Evolutionary conservation across 1,140 invertebrate species (phyloP), one percentile per base, ranked within the genome.

Genomic region (Hermetia illucens): DNA sequence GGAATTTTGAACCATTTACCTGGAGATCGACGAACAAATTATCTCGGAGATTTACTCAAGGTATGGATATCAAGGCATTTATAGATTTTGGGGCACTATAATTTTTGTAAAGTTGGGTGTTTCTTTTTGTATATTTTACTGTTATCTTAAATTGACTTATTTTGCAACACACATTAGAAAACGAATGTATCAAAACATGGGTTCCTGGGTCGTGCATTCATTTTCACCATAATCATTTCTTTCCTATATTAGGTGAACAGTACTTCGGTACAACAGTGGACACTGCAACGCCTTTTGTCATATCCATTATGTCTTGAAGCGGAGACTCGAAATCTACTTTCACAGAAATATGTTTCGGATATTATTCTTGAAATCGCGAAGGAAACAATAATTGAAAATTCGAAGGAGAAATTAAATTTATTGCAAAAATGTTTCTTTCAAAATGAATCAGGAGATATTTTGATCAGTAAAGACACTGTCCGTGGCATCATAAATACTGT

Each of bases 1-100:
- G 62, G 62, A 38, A 50, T 78, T 20, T 53, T 75, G 12, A 64
- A 58, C 24, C 64, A 70, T 44, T 49, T 71, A n/a, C n/a, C n/a
- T n/a, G n/a, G n/a, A n/a, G n/a, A n/a, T n/a, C n/a, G n/a, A n/a
- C n/a, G n/a, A n/a, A n/a, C n/a, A n/a, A n/a, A n/a, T n/a, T n/a
- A n/a, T n/a, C n/a, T n/a, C n/a, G n/a, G n/a, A n/a, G n/a, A 63
- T 2, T 53, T 74, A 10, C 50, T 59, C 29, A 47, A 66, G 58
- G 69, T 71, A 60, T 41, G n/a, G 42, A 44, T n/a, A n/a, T 25
- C 24, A 25, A 25, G 24, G 24, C n/a, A 25, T n/a, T n/a, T n/a
- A n/a, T n/a, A n/a, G n/a, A n/a, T n/a, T n/a, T n/a, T n/a, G n/a
- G n/a, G n/a, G n/a, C n/a, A n/a, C n/a, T n/a, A n/a, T n/a, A n/a